Percentiles rank a stretch among this genome's conserved stretches.
These are phyloP conservation scores for Psittacara wagleri DNA, from an alignment of 2,113 vertebrate genomes.

Conservation along the genomic window DNA sequence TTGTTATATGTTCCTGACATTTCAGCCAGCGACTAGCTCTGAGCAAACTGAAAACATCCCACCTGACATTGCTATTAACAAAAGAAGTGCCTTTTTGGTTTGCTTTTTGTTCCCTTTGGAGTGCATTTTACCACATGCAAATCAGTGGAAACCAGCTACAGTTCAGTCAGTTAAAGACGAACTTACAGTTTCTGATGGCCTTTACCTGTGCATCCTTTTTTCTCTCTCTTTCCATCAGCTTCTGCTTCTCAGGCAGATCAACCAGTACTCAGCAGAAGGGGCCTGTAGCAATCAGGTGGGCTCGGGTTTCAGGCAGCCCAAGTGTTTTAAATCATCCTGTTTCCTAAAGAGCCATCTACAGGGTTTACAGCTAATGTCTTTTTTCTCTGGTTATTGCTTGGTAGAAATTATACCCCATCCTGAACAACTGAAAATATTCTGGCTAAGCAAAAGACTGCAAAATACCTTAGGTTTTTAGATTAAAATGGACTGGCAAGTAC, in stretches of 20 bases:
- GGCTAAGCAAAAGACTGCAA: not conserved
- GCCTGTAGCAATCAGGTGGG: not conserved
- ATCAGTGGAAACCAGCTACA: not conserved
- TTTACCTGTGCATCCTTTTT: fast-evolving
- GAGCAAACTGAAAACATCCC: not conserved
- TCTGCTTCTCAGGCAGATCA: fast-evolving
- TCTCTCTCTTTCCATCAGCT: not conserved
- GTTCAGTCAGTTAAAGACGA: not conserved
- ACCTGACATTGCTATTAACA: not conserved
- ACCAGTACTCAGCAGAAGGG: not conserved
- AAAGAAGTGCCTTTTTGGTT: not conserved
- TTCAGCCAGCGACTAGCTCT: not conserved
- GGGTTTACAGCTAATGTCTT: not conserved
- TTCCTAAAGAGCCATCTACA: too few relatives aligned
- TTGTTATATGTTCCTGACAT: not conserved
- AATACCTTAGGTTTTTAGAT: too few relatives aligned
- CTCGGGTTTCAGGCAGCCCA: not conserved
- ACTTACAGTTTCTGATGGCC: not conserved
- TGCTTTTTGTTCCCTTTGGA: not conserved
- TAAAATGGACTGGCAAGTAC: not conserved
- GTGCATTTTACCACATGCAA: not conserved
- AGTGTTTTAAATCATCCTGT: not conserved
- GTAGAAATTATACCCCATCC: not conserved
- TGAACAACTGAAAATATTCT: fast-evolving
- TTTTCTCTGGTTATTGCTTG: not conserved